Percentiles rank a stretch among this genome's conserved stretches.
Evolutionary conservation across 2,797 vertebrate species (phyloP).

Genomic region (Ctenopoma kingsleyae): DNA sequence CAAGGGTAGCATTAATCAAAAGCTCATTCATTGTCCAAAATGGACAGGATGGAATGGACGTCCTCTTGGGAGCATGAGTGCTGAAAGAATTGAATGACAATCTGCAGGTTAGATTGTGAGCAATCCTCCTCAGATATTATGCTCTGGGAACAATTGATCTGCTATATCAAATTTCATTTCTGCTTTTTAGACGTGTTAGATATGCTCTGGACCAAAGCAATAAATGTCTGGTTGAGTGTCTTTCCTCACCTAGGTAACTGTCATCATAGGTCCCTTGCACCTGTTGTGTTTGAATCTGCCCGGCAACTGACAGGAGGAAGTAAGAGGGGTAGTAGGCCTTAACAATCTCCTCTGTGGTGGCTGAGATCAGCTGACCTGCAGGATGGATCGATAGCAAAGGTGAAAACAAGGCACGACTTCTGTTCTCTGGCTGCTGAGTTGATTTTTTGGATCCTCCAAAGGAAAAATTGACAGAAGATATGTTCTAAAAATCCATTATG

Average conservation of each 20-base stretch:
- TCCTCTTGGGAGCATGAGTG: background rate
- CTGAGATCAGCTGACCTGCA: slow-evolving; percentile 90
- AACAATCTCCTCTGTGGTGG: slow-evolving; percentile 87
- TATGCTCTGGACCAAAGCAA: background rate
- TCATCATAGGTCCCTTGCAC: slow-evolving; percentile 87
- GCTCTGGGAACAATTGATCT: background rate
- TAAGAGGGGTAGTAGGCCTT: slow-evolving; percentile 87
- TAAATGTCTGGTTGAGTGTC: background rate
- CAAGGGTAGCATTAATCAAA: background rate
- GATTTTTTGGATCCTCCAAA: slow-evolving; percentile 17
- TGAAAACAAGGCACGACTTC: slow-evolving; percentile 30
- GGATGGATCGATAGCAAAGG: slow-evolving; percentile 4
- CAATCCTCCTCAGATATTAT: too few species aligned
- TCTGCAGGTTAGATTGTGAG: background rate
- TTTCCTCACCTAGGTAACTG: slow-evolving; percentile 88
- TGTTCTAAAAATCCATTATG: slow-evolving; percentile 14
- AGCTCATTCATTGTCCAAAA: background rate
- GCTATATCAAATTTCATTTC: background rate
- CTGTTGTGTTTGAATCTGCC: slow-evolving; percentile 88
- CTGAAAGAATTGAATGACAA: background rate
- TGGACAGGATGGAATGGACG: slow-evolving; percentile 11
- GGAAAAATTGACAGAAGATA: slow-evolving; percentile 23
- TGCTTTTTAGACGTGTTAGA: background rate
- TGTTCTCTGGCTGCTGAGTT: slow-evolving; percentile 5
- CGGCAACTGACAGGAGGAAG: slow-evolving; percentile 85